Evolutionary conservation across 2,888 invertebrate genomes (phyloP).

Genomic region (Acleris laterana): DNA sequence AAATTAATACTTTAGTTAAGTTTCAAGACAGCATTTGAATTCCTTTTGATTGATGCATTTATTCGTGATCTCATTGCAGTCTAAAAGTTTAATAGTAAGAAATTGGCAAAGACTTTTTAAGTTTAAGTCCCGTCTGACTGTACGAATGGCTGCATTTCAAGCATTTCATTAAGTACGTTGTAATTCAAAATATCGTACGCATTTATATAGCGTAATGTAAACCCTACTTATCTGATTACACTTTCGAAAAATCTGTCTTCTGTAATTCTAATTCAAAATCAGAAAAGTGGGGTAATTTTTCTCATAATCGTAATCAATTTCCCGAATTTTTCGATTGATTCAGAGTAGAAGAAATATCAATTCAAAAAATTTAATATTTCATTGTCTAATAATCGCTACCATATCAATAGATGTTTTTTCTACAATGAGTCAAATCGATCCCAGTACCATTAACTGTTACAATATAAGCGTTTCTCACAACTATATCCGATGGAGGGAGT

Average conservation of each 20-base stretch:
- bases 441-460: slow-evolving; percentile 11
- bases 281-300: slow-evolving; percentile 31
- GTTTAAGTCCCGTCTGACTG: slow-evolving; percentile 33
- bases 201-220: slow-evolving; percentile 18
- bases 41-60: slow-evolving; percentile 72
- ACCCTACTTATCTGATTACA: slow-evolving; percentile 28
- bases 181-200: slow-evolving; percentile 29
- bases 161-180: neutral
- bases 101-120: slow-evolving; percentile 40
- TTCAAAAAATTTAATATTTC: neutral
- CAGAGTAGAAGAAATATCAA: slow-evolving; percentile 35
- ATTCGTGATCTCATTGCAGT: slow-evolving; percentile 77
- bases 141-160: slow-evolving; percentile 26
- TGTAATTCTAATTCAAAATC: slow-evolving; percentile 21
- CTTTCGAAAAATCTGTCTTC: slow-evolving; percentile 5
- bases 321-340: slow-evolving; percentile 20
- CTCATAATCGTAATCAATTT: slow-evolving; percentile 24
- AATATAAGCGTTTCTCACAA: slow-evolving; percentile 35
- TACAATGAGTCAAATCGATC: slow-evolving; percentile 25
- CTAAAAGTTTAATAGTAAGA: slow-evolving; percentile 48
- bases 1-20: slow-evolving; percentile 54
- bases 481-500: slow-evolving; percentile 55
- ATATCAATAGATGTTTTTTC: slow-evolving; percentile 36
- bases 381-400: slow-evolving; percentile 15
- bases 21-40: slow-evolving; percentile 47